Percentiles rank a stretch among this genome's conserved stretches.
These are phyloP conservation scores for Acanthornis magna DNA, from an alignment of 2,797 vertebrate species.

Conservation along the genomic window DNA sequence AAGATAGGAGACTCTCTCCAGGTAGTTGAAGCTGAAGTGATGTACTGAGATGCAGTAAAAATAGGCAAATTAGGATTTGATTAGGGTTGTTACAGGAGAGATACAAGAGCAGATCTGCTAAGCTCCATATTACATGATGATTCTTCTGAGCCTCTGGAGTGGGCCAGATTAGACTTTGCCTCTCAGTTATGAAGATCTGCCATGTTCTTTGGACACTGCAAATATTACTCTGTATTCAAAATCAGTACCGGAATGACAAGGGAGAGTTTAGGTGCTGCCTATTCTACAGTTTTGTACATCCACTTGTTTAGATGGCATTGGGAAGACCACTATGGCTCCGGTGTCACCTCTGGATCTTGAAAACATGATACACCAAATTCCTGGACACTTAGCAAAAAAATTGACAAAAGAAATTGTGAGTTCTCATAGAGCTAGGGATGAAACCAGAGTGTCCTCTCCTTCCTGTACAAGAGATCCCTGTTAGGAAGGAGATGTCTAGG, in stretches of 20 bases:
- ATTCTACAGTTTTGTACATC: background rate
- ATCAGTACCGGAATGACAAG: background rate
- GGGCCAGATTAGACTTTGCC: background rate
- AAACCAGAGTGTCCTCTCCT: background rate
- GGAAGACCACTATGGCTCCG: background rate
- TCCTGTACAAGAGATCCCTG: background rate
- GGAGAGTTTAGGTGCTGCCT: background rate
- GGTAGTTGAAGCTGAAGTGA: background rate
- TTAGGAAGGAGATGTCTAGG: background rate
- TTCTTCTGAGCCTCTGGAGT: background rate
- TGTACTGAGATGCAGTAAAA: background rate
- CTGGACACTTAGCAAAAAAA: background rate
- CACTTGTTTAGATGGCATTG: background rate
- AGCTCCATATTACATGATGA: background rate
- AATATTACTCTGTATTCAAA: background rate
- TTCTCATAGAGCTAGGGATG: background rate
- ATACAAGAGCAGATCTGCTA: background rate
- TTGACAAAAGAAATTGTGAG: background rate
- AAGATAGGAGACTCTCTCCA: background rate
- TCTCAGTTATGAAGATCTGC: background rate
- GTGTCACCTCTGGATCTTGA: background rate
- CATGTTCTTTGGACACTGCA: background rate
- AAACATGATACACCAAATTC: background rate
- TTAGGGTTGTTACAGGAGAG: background rate
- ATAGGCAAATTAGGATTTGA: background rate